Conservation (phyloP, 2,888 invertebrate species). For the Lingula anatina region DNA sequence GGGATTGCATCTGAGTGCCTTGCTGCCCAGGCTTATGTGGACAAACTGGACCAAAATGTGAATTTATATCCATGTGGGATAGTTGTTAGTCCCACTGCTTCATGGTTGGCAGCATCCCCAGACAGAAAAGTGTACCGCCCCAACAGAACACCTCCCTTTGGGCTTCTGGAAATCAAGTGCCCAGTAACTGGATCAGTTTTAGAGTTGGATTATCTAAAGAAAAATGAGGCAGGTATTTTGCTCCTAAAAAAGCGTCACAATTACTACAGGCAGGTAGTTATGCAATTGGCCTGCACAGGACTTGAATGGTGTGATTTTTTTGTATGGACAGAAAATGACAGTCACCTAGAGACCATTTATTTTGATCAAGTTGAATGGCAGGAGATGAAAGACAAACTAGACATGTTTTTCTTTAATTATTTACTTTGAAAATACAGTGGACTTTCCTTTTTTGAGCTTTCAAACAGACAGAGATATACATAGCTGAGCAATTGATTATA, state of each 20-base stretch:
- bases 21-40: not conserved
- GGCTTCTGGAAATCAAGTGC: not conserved
- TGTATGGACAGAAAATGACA: not conserved
- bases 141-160: not conserved
- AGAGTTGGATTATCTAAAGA: too few relatives aligned
- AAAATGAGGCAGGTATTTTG: too few relatives aligned
- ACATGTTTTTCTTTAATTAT: not conserved
- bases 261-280: not conserved
- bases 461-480: too few relatives aligned
- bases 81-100: not conserved
- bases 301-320: not conserved
- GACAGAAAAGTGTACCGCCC: not conserved
- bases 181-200: not conserved
- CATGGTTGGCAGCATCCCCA: not conserved
- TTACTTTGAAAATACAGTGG: too few relatives aligned
- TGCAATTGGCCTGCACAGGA: not conserved
- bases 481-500: too few relatives aligned
- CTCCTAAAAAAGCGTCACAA: not conserved
- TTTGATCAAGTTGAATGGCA: not conserved
- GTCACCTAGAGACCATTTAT: not conserved
- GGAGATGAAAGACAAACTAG: not conserved
- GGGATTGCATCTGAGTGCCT: not conserved
- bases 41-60: not conserved
- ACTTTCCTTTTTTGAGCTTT: too few relatives aligned
- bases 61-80: not conserved